Conservation (phyloP, 2,797 vertebrate genomes). For the Lerista edwardsae region DNA sequence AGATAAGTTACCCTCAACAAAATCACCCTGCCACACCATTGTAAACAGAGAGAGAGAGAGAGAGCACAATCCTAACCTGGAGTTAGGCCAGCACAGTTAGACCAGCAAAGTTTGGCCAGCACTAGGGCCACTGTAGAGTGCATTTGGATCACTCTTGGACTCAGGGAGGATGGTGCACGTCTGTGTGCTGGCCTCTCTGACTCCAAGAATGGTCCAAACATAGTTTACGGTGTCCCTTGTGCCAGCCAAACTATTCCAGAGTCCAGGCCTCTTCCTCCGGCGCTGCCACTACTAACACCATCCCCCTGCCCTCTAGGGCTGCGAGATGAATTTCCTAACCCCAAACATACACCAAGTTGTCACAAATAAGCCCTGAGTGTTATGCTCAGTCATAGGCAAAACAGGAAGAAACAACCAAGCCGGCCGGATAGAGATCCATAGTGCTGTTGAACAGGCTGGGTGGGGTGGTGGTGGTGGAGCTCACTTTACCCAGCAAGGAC, state of each 20-base stretch:
- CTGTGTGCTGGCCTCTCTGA: no score
- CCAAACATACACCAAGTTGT: neutral
- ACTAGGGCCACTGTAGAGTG: no score
- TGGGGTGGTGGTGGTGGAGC: neutral
- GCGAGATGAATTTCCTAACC: neutral
- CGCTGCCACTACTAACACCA: neutral
- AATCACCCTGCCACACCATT: no score
- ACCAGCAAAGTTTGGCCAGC: no score
- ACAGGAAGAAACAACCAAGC: constrained; percentile 21
- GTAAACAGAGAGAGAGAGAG: no score
- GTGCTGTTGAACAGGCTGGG: neutral
- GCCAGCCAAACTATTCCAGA: no score
- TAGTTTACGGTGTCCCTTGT: no score
- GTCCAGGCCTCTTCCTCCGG: neutral
- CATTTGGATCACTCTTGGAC: no score
- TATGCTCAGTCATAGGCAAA: neutral
- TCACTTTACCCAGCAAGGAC: neutral
- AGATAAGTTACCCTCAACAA: neutral
- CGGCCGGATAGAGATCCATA: neutral
- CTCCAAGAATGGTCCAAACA: no score
- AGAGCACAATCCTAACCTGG: no score
- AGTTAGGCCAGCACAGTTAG: no score
- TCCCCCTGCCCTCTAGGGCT: neutral
- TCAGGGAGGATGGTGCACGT: no score
- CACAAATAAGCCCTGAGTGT: neutral